Base-by-base conservation (phyloP, 2,888 invertebrate species). In the Acleris holmiana region DNA sequence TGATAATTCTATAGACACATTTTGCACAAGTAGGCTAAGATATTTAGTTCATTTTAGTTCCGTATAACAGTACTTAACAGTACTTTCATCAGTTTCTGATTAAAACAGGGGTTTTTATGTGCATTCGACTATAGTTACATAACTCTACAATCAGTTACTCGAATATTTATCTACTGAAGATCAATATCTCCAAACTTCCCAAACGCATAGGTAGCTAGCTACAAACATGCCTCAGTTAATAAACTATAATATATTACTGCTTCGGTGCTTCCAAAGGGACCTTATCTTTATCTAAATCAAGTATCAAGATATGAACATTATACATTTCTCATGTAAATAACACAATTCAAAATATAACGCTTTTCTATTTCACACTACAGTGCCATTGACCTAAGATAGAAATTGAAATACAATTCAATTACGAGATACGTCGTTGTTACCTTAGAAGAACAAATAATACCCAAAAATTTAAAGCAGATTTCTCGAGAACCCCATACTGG, bases 401-500 rank as follows among this genome's bases (percentile, higher is more conserved):
- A 35, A 35, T 35, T 35, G 10, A 13, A 35, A 35, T 35, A 35
- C 10, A 35, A 13, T 35, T 13, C 13, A 13, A 61, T 62, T 62
- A 56, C 54, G 48, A 25, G 10, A 15, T 46, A 47, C 51, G 50
- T 53, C 57, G 21, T 23, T 48, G 47, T 13, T 35, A 48, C 44
- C 25, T 55, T 23, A 46, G 54, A 21, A 35, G 35, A 35, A 17
- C 17, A 44, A n/a, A 41, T 63, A 63, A 64, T 53, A 53, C 53
- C 47, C 61, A 19, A 61, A 61, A 62, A 35, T 48, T 61, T 65
- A 25, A 62, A 58, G 59, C 58, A 56, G 62, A 60, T 57, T 58
- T 66, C 61, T 55, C 51, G 47, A 48, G 67, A 66, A 68, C 67
- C 69, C 61, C 68, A 68, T 69, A 71, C 69, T 67, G 68, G 18